Conservation (phyloP, 2,113 vertebrate species). For the Gavia stellata region DNA sequence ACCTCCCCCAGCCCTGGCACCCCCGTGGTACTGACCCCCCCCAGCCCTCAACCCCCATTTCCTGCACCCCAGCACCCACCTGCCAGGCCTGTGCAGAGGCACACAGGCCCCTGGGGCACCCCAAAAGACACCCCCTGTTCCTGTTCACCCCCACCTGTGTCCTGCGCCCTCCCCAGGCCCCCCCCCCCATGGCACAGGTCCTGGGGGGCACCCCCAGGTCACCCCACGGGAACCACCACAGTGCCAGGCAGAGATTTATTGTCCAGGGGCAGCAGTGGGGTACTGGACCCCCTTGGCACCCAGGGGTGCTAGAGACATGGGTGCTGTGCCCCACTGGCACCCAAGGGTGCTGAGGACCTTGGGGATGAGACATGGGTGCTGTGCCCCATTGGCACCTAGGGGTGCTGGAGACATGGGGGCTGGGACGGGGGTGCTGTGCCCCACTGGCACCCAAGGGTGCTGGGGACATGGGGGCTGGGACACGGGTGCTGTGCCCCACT, state of each 20-base stretch:
- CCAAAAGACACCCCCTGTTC: background rate
- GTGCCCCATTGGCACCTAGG: too few relatives aligned
- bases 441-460: too few relatives aligned
- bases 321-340: too few relatives aligned
- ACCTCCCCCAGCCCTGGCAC: background rate
- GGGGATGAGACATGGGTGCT: too few relatives aligned
- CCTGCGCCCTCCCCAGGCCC: background rate
- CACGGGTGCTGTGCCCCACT: too few relatives aligned
- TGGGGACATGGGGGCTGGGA: too few relatives aligned
- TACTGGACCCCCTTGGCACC: background rate
- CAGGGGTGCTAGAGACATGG: too few relatives aligned
- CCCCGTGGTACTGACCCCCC: background rate
- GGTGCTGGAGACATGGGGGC: too few relatives aligned
- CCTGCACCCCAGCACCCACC: background rate
- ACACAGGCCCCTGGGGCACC: background rate
- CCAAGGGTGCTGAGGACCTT: too few relatives aligned
- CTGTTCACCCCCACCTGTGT: rapidly evolving
- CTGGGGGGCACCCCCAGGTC: background rate
- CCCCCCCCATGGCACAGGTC: too few relatives aligned
- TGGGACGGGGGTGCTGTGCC: too few relatives aligned
- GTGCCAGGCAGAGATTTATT: background rate
- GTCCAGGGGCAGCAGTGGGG: background rate
- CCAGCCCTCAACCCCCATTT: too few relatives aligned
- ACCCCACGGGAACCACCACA: background rate
- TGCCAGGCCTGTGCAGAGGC: background rate